Evolutionary conservation across 2,888 invertebrate genomes (phyloP), one percentile per base, ranked within the genome.

Genomic region (Habroteleia sp.): DNA sequence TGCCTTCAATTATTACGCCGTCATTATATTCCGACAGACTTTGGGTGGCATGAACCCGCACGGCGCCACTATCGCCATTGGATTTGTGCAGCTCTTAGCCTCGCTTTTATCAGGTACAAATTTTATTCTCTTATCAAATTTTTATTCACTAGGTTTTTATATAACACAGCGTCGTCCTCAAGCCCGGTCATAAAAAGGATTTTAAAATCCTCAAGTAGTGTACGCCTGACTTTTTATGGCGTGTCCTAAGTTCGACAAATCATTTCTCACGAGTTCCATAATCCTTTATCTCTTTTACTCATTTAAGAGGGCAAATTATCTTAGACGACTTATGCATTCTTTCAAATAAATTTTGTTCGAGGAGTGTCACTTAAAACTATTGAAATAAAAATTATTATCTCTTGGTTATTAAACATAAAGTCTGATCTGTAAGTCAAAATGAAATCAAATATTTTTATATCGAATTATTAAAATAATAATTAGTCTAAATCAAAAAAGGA

Each of bases 1-100:
- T 81, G 94, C 95, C 41, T 95, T 96, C 86, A 94, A 93, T 78
- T 95, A 95, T 86, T 96, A 96, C 88, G 95, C 95, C 42, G 96
- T 96, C 6, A 93, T 94, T 58, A 96, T 97, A 81, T 96, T 97
- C 87, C 91, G 94, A 76, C 93, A 94, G 87, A 96, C 96, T 11
- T 94, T 95, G 77, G 93, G 93, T 20, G 93, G 93, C 3, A 93
- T 95, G 89, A 94, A 95, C 84, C 95, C 95, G 2, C 95, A 95
- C 80, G 92, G 93, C 35, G 96, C 95, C 2, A 95, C 96, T 0
- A 94, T 96, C 48, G 93, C 95, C 44, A 94, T 96, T 3, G 96
- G 95, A 3, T 93, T 94, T 52, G 96, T 96, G 0, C 96, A 96
- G 85, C 90, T 97, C 1, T 88, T 96, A n/a, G 95, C 95, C 0